Evolutionary conservation across 53 echinoderm and acorn worm species (phyloP).

Genomic region (Echinometra lucunter): DNA sequence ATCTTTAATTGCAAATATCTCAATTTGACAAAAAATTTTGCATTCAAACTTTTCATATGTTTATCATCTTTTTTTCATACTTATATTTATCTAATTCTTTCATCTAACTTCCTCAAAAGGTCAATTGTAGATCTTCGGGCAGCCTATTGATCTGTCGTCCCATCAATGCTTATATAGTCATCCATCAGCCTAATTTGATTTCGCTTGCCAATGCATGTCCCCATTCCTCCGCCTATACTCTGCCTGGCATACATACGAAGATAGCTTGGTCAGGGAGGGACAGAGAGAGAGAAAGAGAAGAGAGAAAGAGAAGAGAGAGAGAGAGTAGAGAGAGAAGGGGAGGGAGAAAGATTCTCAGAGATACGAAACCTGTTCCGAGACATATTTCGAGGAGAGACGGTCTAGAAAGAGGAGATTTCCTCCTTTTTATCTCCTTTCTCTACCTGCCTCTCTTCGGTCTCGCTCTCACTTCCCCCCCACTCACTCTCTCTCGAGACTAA

Average conservation of each 20-base stretch:
- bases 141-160: constrained; percentile 55
- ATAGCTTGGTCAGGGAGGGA: no score
- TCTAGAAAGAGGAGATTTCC: background rate
- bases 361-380: no score
- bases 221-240: constrained; percentile 27
- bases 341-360: background rate
- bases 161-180: constrained; percentile 64
- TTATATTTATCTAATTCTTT: constrained; percentile 37
- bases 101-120: constrained; percentile 52
- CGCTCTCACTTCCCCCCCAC: no score
- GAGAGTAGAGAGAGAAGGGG: no score
- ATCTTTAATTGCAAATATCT: no score
- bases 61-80: constrained; percentile 17
- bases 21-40: no score
- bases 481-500: no score
- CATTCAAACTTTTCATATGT: no score
- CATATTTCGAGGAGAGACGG: background rate
- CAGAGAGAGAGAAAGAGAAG: background rate
- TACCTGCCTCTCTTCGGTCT: no score
- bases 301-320: background rate
- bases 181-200: constrained; percentile 70
- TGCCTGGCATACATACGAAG: background rate
- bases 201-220: constrained; percentile 63
- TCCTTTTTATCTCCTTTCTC: no score
- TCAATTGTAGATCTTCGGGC: constrained; percentile 56